These are phyloP conservation scores for Orestias chungarensis DNA, from an alignment of 2,797 vertebrate genomes.

Conservation along the genomic window DNA sequence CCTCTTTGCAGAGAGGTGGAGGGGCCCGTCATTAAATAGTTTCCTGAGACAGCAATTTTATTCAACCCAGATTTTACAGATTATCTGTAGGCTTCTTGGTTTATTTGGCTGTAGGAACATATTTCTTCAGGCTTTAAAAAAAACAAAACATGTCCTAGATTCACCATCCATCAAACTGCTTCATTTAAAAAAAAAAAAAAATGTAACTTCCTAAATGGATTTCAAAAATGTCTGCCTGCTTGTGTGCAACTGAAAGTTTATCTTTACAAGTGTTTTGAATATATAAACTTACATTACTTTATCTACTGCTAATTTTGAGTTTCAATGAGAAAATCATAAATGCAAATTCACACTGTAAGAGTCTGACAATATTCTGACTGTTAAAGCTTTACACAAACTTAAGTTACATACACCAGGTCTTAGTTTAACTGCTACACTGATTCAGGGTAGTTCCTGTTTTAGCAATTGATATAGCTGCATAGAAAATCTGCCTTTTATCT, in stretches of 20 bases:
- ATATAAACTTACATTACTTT: not conserved
- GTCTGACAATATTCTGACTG: not conserved
- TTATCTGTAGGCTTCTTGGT: slow-evolving; percentile 53
- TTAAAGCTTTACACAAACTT: not conserved
- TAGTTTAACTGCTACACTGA: not conserved
- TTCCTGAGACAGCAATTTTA: slow-evolving; percentile 71
- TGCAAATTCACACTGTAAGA: not conserved
- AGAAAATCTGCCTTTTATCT: not conserved
- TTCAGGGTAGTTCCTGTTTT: too few species aligned
- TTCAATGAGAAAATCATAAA: not conserved
- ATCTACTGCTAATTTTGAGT: not conserved
- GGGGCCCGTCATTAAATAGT: slow-evolving; percentile 69
- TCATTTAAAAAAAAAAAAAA: slow-evolving; percentile 36
- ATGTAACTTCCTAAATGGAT: slow-evolving; percentile 18
- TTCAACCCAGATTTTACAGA: slow-evolving; percentile 61
- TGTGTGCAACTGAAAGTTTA: not conserved
- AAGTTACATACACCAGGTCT: not conserved
- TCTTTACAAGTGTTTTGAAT: not conserved
- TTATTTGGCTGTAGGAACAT: slow-evolving; percentile 42
- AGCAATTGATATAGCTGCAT: not conserved
- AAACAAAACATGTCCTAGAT: slow-evolving; percentile 56
- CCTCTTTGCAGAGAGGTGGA: slow-evolving; percentile 65
- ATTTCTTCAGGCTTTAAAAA: slow-evolving; percentile 49
- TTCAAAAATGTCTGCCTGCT: not conserved
- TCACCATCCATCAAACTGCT: slow-evolving; percentile 32